A percentile compares a stretch with the other conserved stretches of the same genome.
phyloP scores from a whole-genome alignment of 2,888 invertebrate species.

The Nemoura dubitans region DNA sequence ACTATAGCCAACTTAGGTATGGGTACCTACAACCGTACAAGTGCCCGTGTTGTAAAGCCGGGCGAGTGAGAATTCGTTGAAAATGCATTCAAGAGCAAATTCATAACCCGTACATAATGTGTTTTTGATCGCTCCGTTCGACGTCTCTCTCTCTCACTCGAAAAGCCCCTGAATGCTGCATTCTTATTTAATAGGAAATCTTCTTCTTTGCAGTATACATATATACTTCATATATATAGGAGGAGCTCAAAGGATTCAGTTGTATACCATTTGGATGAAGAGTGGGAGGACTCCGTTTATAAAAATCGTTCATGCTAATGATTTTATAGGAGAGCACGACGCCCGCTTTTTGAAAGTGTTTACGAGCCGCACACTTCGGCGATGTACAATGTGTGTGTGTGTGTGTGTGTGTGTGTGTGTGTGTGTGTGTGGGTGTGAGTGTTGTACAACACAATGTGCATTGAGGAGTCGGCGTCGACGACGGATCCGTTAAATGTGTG shows the following conservation, averaged over 20 bases:
- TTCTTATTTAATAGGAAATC: conserved; percentile 22
- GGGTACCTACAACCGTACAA: background rate
- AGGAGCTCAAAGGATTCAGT: conserved; percentile 20
- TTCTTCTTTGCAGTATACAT: background rate
- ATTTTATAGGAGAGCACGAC: background rate
- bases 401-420: too few relatives aligned
- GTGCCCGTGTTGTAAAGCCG: background rate
- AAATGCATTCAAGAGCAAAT: background rate
- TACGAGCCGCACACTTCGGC: background rate
- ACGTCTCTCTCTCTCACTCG: background rate
- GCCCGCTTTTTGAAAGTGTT: background rate
- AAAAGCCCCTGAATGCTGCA: conserved; percentile 27
- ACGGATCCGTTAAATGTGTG: too few relatives aligned
- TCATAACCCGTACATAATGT: conserved; percentile 34
- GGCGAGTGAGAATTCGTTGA: conserved; percentile 21
- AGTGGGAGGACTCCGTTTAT: background rate
- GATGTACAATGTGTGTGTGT: too few relatives aligned
- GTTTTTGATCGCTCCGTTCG: conserved; percentile 37
- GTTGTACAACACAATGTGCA: background rate
- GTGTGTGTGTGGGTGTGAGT: too few relatives aligned
- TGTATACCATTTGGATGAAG: background rate
- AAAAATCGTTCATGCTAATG: conserved; percentile 37
- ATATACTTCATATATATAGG: background rate
- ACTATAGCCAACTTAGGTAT: too few relatives aligned
- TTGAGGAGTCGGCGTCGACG: background rate